Evolutionary conservation across 2,797 vertebrate genomes (phyloP).

Genomic region (Anableps anableps): DNA sequence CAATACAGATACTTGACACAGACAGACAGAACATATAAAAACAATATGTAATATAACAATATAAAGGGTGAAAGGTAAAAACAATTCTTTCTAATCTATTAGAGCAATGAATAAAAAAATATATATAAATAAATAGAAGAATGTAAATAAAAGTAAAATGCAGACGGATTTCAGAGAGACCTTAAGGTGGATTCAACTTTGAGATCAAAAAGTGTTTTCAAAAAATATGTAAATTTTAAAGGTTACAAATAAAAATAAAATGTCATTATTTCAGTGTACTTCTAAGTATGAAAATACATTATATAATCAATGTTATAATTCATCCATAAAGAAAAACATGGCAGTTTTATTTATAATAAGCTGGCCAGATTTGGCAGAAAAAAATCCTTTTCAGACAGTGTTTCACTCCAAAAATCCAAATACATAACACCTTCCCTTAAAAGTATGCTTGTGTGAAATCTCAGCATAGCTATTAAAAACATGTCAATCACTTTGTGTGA

Average conservation of each 20-base stretch:
- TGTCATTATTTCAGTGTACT: background rate
- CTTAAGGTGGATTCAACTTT: background rate
- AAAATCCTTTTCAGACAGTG: conserved; percentile 1
- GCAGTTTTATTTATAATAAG: conserved; percentile 15
- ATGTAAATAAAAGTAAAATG: background rate
- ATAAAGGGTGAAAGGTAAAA: too few species aligned
- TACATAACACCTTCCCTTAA: conserved; percentile 14
- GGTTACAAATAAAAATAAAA: background rate
- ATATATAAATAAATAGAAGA: background rate
- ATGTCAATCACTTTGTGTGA: conserved; percentile 24
- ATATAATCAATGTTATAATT: background rate
- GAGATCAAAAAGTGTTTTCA: background rate
- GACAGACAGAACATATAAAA: too few species aligned
- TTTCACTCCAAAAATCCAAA: conserved; percentile 17
- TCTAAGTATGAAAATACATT: background rate
- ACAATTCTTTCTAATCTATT: background rate
- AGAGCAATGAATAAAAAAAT: background rate
- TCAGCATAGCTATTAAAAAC: conserved; percentile 11
- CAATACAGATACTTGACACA: background rate
- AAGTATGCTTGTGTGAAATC: conserved; percentile 21
- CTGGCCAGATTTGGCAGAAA: conserved; percentile 22
- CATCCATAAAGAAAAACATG: background rate
- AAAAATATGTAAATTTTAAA: background rate
- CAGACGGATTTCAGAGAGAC: too few species aligned
- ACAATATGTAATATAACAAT: background rate